phyloP scores from a whole-genome alignment of 2,888 invertebrate genomes.

The Automeris io region DNA sequence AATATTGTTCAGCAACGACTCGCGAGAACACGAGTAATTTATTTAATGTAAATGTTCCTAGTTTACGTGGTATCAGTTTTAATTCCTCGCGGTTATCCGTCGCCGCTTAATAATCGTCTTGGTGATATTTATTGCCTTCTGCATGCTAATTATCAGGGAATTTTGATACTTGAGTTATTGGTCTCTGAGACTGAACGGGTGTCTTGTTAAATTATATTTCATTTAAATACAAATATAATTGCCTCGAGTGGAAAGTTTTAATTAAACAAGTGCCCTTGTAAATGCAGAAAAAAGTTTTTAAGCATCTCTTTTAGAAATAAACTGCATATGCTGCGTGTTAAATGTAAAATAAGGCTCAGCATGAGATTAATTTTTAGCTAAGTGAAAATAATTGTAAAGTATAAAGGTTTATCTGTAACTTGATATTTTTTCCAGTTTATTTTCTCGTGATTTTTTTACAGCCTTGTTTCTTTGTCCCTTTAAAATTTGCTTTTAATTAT shows the following conservation, averaged over 20 bases:
- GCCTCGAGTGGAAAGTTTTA: constrained; percentile 6
- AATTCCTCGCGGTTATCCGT: constrained; percentile 60
- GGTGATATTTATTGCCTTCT: constrained; percentile 64
- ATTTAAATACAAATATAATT: constrained; percentile 25
- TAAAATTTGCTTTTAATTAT: no score
- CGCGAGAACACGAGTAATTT: background rate
- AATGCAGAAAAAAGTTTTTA: no score
- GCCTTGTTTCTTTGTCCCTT: no score
- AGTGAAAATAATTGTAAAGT: background rate
- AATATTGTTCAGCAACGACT: background rate
- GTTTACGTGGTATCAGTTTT: constrained; percentile 36
- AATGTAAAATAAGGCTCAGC: no score
- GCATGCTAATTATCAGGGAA: constrained; percentile 68
- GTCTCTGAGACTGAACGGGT: constrained; percentile 22
- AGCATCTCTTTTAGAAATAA: no score
- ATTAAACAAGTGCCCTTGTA: background rate
- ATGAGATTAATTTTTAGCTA: no score
- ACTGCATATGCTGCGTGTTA: no score
- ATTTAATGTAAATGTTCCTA: constrained; percentile 29
- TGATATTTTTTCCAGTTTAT: no score
- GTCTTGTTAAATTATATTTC: constrained; percentile 44
- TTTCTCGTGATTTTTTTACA: no score
- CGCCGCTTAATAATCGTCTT: constrained; percentile 66
- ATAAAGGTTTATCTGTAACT: background rate
- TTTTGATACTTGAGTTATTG: constrained; percentile 74